Conservation (phyloP, 2,113 vertebrate species). For the Apteryx mantelli region DNA sequence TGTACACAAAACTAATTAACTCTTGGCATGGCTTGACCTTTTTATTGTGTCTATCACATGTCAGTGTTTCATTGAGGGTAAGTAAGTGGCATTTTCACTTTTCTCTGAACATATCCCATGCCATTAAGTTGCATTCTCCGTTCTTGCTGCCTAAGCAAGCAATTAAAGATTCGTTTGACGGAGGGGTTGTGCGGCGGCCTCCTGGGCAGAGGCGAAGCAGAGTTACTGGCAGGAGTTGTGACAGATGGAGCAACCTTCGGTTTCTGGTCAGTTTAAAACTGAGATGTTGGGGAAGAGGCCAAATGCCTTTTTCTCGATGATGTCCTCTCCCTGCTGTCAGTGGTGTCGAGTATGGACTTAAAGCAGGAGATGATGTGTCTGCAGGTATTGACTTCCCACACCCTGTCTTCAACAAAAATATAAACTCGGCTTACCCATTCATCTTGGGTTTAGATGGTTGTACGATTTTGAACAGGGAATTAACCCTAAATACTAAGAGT, state of each 20-base stretch:
- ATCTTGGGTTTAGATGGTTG: background rate
- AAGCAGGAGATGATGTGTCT: background rate
- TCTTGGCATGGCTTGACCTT: background rate
- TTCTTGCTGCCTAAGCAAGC: background rate
- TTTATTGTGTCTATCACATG: background rate
- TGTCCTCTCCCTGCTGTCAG: background rate
- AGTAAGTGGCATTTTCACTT: rapidly evolving
- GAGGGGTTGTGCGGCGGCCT: background rate
- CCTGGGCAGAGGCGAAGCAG: rapidly evolving
- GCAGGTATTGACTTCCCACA: background rate
- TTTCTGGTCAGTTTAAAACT: too few relatives aligned
- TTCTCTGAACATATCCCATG: rapidly evolving
- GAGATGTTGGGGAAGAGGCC: background rate
- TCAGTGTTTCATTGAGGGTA: rapidly evolving
- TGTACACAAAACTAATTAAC: background rate
- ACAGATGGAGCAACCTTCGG: rapidly evolving
- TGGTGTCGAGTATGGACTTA: background rate
- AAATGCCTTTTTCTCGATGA: background rate
- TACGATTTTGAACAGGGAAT: background rate
- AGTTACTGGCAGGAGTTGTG: too few relatives aligned
- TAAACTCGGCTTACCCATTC: background rate
- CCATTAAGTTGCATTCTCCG: rapidly evolving
- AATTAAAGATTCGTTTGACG: rapidly evolving
- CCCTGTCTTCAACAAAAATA: background rate
- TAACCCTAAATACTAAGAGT: background rate